Conservation (phyloP, 92 coral and sea anemone species). For the Ricordea florida region DNA sequence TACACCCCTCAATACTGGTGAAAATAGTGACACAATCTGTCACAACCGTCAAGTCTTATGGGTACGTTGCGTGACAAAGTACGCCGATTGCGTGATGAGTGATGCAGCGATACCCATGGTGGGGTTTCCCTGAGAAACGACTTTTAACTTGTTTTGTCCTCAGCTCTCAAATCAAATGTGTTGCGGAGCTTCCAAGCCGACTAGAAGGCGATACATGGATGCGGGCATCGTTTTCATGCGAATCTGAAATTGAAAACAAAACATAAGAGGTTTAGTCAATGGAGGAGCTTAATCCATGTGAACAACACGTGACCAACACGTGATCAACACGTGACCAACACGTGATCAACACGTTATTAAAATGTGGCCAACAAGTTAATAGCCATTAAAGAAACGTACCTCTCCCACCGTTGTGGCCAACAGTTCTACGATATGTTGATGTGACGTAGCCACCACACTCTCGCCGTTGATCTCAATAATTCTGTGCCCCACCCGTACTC, state of each 20-base stretch:
- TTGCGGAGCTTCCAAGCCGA: conserved; percentile 91
- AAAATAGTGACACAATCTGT: too few species aligned
- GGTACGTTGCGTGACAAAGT: background rate
- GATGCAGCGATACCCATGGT: background rate
- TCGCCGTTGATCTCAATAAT: conserved; percentile 96
- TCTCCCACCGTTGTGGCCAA: conserved; percentile 95
- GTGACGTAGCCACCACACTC: conserved; percentile 98
- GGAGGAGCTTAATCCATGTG: background rate
- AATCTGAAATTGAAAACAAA: conserved; percentile 42
- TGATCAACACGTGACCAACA: background rate
- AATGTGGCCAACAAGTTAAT: background rate
- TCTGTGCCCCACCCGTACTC: conserved; percentile 98
- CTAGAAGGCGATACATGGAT: conserved; percentile 93
- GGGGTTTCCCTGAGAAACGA: background rate
- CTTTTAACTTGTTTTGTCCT: background rate
- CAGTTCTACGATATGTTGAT: conserved; percentile 93
- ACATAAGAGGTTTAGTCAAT: background rate
- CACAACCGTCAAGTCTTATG: background rate
- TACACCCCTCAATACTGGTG: too few species aligned
- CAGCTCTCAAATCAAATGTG: conserved; percentile 64
- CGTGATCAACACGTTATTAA: background rate
- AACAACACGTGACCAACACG: background rate
- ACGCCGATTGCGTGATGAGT: background rate
- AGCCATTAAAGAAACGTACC: conserved; percentile 55
- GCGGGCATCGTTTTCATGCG: conserved; percentile 99